A percentile compares a stretch with the other conserved stretches of the same genome.
Conservation (phyloP, 2,113 vertebrate species). For the Thomomys bottae region DNA sequence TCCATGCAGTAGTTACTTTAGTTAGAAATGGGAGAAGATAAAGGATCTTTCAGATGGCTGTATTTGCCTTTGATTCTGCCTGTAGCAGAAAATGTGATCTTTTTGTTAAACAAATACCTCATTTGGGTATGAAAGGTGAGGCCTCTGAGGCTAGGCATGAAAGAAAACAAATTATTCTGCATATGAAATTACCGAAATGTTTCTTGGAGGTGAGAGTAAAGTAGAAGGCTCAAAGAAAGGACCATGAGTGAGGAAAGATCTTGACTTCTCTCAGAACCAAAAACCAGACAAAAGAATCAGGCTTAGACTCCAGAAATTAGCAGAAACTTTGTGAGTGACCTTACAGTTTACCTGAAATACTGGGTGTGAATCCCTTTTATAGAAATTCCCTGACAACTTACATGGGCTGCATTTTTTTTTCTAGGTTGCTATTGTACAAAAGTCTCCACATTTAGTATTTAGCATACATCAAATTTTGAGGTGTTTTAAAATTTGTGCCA, state of each 20-base stretch:
- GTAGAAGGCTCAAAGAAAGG: not conserved
- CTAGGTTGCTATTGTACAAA: not conserved
- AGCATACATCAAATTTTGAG: not conserved
- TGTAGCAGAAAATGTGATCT: not conserved
- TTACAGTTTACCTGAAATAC: not conserved
- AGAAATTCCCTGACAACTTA: not conserved
- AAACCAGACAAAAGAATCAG: not conserved
- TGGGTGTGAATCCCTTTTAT: not conserved
- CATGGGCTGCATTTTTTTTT: not conserved
- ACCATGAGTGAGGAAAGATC: not conserved
- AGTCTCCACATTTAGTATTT: not conserved
- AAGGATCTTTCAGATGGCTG: slow-evolving; percentile 12
- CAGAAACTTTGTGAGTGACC: not conserved
- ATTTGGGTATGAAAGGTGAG: slow-evolving; percentile 29
- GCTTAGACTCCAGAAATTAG: not conserved
- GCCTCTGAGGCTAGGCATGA: not conserved
- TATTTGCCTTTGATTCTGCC: not conserved
- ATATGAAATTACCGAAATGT: not conserved
- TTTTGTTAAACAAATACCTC: slow-evolving; percentile 57
- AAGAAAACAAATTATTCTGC: slow-evolving; percentile 34
- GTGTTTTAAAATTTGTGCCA: not conserved
- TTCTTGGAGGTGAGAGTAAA: not conserved
- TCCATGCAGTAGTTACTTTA: not conserved
- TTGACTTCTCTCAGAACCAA: slow-evolving; percentile 8
- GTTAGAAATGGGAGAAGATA: not conserved